A percentile compares a stretch with the other conserved stretches of the same genome.
phyloP scores from a whole-genome alignment of 2,113 vertebrate species.

The Dasypus novemcinctus region DNA sequence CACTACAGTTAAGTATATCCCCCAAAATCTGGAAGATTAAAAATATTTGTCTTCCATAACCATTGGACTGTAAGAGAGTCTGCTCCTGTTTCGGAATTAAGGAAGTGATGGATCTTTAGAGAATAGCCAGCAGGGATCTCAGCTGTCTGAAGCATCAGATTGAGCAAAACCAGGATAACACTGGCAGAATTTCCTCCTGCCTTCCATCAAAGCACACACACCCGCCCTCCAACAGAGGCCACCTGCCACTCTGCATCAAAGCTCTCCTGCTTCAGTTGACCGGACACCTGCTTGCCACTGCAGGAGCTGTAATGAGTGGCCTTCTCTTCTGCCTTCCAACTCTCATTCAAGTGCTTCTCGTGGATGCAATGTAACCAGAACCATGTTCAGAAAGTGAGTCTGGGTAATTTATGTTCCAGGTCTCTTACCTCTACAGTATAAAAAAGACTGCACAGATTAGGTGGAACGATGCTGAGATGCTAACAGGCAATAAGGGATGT shows the following conservation, averaged over 20 bases:
- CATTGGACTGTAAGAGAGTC: neutral
- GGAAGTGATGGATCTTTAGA: neutral
- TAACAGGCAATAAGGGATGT: neutral
- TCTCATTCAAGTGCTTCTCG: neutral
- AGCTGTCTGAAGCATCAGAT: neutral
- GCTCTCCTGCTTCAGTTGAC: neutral
- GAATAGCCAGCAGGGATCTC: neutral
- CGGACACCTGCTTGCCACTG: neutral
- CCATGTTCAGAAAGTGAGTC: accelerated
- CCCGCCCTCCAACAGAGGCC: neutral
- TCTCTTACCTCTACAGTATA: neutral
- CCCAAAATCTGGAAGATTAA: neutral
- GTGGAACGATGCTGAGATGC: neutral
- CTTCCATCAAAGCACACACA: neutral
- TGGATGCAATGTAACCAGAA: neutral
- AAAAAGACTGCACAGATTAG: neutral
- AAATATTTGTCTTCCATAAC: neutral
- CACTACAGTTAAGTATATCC: neutral
- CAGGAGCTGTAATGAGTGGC: neutral
- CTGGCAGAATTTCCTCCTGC: neutral
- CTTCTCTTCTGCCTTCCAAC: neutral
- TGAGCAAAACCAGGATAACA: neutral
- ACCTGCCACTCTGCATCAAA: neutral
- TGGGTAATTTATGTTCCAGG: neutral
- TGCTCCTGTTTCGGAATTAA: neutral